phyloP scores from a whole-genome alignment of 2,113 vertebrate species.

The Acinonyx jubatus region DNA sequence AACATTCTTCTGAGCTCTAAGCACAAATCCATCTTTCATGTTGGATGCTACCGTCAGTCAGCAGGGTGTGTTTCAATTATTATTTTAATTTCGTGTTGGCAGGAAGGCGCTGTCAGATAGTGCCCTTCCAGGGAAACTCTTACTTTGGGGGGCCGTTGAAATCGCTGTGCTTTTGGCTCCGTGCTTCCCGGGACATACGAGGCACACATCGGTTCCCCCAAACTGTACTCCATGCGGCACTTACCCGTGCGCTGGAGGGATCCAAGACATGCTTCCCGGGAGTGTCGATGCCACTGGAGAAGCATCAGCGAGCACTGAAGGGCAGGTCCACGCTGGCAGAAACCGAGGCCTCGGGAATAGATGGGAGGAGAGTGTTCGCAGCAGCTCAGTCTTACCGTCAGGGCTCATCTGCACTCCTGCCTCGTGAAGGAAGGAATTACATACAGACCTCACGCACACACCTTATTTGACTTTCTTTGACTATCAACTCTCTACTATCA shows the following conservation, averaged over 20 bases:
- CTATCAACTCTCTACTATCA: constrained; percentile 36
- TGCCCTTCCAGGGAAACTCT: constrained; percentile 68
- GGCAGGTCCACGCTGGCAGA: not conserved
- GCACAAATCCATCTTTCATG: constrained; percentile 65
- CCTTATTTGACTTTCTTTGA: not conserved
- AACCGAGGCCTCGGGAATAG: not conserved
- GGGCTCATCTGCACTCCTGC: too few relatives aligned
- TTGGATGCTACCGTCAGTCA: constrained; percentile 57
- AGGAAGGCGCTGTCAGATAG: constrained; percentile 68
- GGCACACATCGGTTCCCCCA: constrained; percentile 74
- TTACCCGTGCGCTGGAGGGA: constrained; percentile 64
- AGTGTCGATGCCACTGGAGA: constrained; percentile 62
- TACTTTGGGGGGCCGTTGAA: constrained; percentile 68
- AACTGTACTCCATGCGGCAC: constrained; percentile 49
- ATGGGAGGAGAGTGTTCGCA: not conserved
- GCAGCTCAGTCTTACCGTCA: not conserved
- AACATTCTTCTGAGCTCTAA: constrained; percentile 66
- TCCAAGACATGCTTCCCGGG: constrained; percentile 50
- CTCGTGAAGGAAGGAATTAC: constrained; percentile 32
- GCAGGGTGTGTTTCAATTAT: constrained; percentile 64
- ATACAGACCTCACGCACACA: not conserved
- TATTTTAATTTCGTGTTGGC: constrained; percentile 71
- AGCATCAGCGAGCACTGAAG: not conserved
- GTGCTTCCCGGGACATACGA: constrained; percentile 67
- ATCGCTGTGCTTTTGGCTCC: constrained; percentile 65